Evolutionary conservation across 1,140 invertebrate species (phyloP).

Genomic region (Asbolus verrucosus): DNA sequence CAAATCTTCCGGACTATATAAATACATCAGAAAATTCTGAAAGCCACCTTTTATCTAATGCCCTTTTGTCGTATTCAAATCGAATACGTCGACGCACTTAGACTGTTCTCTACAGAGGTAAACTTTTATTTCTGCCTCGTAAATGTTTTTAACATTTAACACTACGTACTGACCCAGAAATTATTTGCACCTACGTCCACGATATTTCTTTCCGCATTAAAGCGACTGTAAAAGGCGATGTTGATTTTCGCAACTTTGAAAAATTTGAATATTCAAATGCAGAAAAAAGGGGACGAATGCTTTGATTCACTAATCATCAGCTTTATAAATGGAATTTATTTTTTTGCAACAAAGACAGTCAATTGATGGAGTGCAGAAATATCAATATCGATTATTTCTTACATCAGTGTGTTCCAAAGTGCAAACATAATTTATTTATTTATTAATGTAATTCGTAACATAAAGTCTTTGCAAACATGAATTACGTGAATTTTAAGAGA

Average conservation of each 20-base stretch:
- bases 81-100: conserved; percentile 35
- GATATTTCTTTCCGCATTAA: background rate
- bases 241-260: conserved; percentile 4
- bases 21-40: conserved; percentile 27
- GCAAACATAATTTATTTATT: too few relatives aligned
- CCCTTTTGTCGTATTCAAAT: conserved; percentile 48
- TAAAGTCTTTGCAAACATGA: too few relatives aligned
- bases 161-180: conserved; percentile 16
- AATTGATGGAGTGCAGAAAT: too few relatives aligned
- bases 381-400: too few relatives aligned
- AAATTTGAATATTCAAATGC: conserved; percentile 10
- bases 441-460: too few relatives aligned
- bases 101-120: background rate
- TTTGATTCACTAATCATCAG: too few relatives aligned
- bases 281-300: background rate
- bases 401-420: too few relatives aligned
- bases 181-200: background rate
- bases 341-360: too few relatives aligned
- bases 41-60: conserved; percentile 45
- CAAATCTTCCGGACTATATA: conserved; percentile 43
- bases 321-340: background rate
- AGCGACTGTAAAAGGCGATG: background rate
- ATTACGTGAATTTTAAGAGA: too few relatives aligned
- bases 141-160: conserved; percentile 20
- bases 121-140: conserved; percentile 28